phyloP scores from a whole-genome alignment of 2,797 vertebrate species.

The Clarias fuscus region DNA sequence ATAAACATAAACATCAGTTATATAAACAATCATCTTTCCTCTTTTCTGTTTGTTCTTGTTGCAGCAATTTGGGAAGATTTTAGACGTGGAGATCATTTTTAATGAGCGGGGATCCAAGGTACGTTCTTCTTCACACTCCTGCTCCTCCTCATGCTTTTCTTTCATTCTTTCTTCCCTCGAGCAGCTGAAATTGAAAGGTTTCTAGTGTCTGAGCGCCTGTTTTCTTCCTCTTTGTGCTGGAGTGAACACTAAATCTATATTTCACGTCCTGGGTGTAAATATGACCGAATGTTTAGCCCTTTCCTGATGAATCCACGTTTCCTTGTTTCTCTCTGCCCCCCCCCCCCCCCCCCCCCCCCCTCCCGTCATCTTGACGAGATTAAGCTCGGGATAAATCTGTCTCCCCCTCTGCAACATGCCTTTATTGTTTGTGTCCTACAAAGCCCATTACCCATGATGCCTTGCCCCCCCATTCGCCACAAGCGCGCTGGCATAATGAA shows the following conservation, averaged over 20 bases:
- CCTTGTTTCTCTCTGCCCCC: background rate
- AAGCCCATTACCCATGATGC: constrained; percentile 57
- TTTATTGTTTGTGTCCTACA: constrained; percentile 52
- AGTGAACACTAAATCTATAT: constrained; percentile 8
- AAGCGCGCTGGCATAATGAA: constrained; percentile 73
- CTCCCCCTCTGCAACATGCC: constrained; percentile 65
- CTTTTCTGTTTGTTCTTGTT: constrained; percentile 75
- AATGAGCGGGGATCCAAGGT: constrained; percentile 99
- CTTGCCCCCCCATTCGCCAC: constrained; percentile 32
- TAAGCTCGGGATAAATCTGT: constrained; percentile 73
- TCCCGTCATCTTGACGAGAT: constrained; percentile 67
- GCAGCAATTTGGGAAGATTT: constrained; percentile 98
- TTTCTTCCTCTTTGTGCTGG: background rate
- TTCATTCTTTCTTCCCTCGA: constrained; percentile 10
- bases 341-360: too few species aligned
- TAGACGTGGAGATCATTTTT: constrained; percentile 99
- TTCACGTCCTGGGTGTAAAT: background rate
- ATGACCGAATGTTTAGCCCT: background rate
- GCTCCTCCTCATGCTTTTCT: constrained; percentile 26
- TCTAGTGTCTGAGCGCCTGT: background rate
- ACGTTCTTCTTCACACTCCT: constrained; percentile 70
- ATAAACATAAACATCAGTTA: background rate
- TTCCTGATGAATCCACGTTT: background rate
- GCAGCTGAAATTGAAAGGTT: constrained; percentile 8
- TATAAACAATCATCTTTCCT: background rate